Evolutionary conservation across 1,140 invertebrate species (phyloP).

Genomic region (Nasonia giraulti): DNA sequence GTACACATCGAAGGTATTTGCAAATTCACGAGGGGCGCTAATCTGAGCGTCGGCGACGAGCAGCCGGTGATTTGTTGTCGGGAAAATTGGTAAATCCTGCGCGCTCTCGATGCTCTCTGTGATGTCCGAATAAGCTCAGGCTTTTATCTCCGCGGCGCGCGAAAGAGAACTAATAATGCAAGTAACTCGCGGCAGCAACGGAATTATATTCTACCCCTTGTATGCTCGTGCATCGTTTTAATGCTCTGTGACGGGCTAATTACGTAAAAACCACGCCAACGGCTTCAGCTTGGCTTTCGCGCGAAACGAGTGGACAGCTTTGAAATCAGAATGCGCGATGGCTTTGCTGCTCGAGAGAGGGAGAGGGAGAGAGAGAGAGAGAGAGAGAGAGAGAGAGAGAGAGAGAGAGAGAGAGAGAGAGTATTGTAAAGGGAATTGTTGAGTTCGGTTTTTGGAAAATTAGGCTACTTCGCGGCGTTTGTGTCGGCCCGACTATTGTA

Average conservation of each 20-base stretch:
- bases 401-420: neutral
- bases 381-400: too few species aligned
- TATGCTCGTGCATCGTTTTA: neutral
- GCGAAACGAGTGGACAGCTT: neutral
- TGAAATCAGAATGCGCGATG: slow-evolving; percentile 8
- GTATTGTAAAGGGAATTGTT: neutral
- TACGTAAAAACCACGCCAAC: slow-evolving; percentile 26
- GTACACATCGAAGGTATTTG: slow-evolving; percentile 8
- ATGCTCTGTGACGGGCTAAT: slow-evolving; percentile 21
- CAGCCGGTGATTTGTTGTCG: slow-evolving; percentile 18
- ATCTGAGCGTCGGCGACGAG: neutral
- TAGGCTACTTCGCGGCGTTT: neutral
- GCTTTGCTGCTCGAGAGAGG: too few species aligned
- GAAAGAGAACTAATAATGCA: slow-evolving; percentile 30
- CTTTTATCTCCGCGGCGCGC: slow-evolving; percentile 2
- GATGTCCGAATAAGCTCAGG: slow-evolving; percentile 26
- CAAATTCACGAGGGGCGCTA: slow-evolving; percentile 5
- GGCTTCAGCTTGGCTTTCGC: neutral
- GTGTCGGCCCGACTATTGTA: too few species aligned
- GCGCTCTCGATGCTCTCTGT: slow-evolving; percentile 16
- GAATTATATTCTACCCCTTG: neutral
- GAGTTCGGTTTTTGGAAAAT: neutral
- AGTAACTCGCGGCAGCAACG: slow-evolving; percentile 1
- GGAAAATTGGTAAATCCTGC: slow-evolving; percentile 36
- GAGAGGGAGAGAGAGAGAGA: neutral